A percentile compares a stretch with the other conserved stretches of the same genome.
phyloP scores from a whole-genome alignment of 92 coral and sea anemone genomes.

The Paragorgia papillata region DNA sequence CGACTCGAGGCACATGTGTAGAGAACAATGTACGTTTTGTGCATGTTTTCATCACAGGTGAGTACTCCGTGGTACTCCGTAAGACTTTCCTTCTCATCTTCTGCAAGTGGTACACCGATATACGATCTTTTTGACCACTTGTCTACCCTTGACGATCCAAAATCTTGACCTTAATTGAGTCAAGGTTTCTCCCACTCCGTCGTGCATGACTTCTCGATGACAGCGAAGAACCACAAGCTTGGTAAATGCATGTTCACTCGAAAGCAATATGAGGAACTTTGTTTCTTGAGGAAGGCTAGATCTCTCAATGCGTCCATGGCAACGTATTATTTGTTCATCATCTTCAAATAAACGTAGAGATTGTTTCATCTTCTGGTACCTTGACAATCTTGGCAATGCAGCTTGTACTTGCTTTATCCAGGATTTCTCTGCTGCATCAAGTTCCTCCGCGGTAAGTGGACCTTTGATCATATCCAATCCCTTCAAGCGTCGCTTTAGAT shows the following conservation, averaged over 20 bases:
- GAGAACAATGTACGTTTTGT: too few relatives aligned
- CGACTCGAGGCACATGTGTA: too few relatives aligned
- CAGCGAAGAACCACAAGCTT: slow-evolving; percentile 32
- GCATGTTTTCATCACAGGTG: too few relatives aligned
- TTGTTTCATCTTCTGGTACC: slow-evolving; percentile 17
- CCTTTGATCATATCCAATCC: neutral
- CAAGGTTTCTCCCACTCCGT: slow-evolving; percentile 47
- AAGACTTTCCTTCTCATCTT: neutral
- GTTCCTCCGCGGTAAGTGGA: slow-evolving; percentile 24
- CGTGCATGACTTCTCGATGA: slow-evolving; percentile 52
- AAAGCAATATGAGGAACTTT: slow-evolving; percentile 33
- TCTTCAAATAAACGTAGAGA: slow-evolving; percentile 35
- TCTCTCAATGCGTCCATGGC: slow-evolving; percentile 51
- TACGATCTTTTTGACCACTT: slow-evolving; percentile 38
- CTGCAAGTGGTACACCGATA: slow-evolving; percentile 17
- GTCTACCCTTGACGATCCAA: slow-evolving; percentile 50
- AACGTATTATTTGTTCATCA: slow-evolving; percentile 26
- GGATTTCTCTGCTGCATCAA: slow-evolving; percentile 10
- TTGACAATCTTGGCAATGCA: neutral
- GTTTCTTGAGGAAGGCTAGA: slow-evolving; percentile 35
- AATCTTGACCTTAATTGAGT: slow-evolving; percentile 45
- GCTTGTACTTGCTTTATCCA: slow-evolving; percentile 46
- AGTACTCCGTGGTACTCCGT: too few relatives aligned
- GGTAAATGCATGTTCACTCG: slow-evolving; percentile 46
- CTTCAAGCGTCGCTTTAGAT: slow-evolving; percentile 17